phyloP scores from a whole-genome alignment of 2,113 vertebrate species.

The Onychorhynchus coronatus region DNA sequence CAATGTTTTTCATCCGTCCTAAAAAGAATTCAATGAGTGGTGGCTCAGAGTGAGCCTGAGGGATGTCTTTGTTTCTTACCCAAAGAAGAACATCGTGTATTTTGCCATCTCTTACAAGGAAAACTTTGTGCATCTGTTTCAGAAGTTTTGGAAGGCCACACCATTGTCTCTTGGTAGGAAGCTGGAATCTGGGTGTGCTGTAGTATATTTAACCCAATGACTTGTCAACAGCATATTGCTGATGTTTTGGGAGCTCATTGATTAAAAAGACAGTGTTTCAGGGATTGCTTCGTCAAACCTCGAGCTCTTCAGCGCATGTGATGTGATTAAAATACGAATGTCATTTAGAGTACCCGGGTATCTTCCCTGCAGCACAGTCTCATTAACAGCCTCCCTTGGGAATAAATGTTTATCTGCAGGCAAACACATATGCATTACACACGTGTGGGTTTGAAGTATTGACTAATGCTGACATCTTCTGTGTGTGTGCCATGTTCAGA shows the following conservation, averaged over 20 bases:
- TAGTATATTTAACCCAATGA: background rate
- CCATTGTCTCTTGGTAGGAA: background rate
- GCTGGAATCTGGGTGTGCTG: background rate
- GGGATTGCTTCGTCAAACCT: slow-evolving; percentile 29
- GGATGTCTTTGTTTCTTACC: background rate
- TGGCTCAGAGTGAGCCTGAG: background rate
- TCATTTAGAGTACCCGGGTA: slow-evolving; percentile 14
- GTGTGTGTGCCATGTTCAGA: background rate
- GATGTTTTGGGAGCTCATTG: slow-evolving; percentile 5
- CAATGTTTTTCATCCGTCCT: background rate
- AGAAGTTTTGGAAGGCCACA: background rate
- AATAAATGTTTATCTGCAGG: background rate
- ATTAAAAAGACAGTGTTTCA: slow-evolving; percentile 33
- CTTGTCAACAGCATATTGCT: background rate
- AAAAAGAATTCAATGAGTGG: background rate
- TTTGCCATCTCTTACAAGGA: background rate
- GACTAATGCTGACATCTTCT: background rate
- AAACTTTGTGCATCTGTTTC: background rate
- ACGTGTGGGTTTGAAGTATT: background rate
- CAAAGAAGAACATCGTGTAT: too few relatives aligned
- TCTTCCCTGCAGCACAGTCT: background rate
- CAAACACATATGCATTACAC: background rate
- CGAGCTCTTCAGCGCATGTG: background rate
- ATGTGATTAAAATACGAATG: slow-evolving; percentile 57
- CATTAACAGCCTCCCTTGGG: slow-evolving; percentile 26